Evolutionary conservation across 2,888 invertebrate species (phyloP).

Genomic region (Athalia cordata): DNA sequence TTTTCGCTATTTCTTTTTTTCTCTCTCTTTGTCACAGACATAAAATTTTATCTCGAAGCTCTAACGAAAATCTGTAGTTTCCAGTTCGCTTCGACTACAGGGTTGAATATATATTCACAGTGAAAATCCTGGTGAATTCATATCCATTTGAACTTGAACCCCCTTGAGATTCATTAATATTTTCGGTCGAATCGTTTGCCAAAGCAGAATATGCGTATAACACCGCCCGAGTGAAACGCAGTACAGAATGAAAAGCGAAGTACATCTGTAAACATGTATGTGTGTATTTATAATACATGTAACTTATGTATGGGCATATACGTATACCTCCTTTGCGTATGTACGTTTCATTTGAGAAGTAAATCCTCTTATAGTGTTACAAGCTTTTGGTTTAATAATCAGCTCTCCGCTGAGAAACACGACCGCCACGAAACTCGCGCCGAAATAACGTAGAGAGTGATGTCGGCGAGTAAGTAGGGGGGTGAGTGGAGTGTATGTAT

Average conservation of each 20-base stretch:
- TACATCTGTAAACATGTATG: too few species aligned
- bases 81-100: too few species aligned
- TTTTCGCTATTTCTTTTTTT: too few species aligned
- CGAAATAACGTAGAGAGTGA: neutral
- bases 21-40: too few species aligned
- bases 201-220: neutral
- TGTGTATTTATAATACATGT: neutral
- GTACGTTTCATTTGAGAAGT: constrained; percentile 22
- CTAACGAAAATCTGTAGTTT: too few species aligned
- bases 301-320: neutral
- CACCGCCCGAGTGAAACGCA: too few species aligned
- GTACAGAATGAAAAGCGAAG: neutral
- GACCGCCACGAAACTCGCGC: neutral
- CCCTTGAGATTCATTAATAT: constrained; percentile 14
- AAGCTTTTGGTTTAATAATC: constrained; percentile 39
- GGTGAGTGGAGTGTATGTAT: neutral
- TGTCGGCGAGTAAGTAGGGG: neutral
- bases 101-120: neutral
- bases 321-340: neutral
- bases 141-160: neutral
- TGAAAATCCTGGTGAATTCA: constrained; percentile 7
- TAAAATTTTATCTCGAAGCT: too few species aligned
- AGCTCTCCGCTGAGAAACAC: constrained; percentile 9
- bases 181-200: constrained; percentile 27
- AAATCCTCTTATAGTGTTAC: constrained; percentile 35